Conservation (phyloP, 2,888 invertebrate species). For the Drosophila mimica region DNA sequence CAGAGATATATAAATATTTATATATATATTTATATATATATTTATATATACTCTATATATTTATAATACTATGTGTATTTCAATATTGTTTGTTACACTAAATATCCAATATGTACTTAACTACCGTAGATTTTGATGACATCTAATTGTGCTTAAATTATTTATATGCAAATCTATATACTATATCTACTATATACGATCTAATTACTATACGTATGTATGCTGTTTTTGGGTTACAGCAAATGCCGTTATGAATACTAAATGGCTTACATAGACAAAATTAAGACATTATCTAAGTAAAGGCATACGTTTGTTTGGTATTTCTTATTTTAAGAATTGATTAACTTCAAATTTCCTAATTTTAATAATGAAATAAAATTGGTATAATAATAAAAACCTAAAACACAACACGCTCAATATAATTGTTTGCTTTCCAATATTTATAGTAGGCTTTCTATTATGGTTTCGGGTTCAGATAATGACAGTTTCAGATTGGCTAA, state of each 20-base stretch:
- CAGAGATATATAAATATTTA: constrained; percentile 21
- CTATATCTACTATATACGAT: constrained; percentile 35
- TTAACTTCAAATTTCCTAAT: constrained; percentile 46
- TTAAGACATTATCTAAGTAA: constrained; percentile 72
- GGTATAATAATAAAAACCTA: constrained; percentile 47
- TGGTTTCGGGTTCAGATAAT: neutral
- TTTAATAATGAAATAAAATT: constrained; percentile 30
- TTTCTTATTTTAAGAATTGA: constrained; percentile 45
- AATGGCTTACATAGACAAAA: constrained; percentile 32
- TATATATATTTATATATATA: constrained; percentile 23
- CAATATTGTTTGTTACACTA: constrained; percentile 24
- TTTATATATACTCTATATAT: constrained; percentile 17
- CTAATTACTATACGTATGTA: constrained; percentile 26
- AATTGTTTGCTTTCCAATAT: constrained; percentile 25
- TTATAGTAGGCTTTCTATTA: constrained; percentile 18
- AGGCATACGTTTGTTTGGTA: constrained; percentile 41
- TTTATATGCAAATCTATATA: constrained; percentile 35
- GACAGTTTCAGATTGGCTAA: constrained; percentile 25
- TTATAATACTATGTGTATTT: constrained; percentile 6
- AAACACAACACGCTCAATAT: constrained; percentile 64
- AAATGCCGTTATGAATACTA: constrained; percentile 22
- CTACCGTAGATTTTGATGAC: constrained; percentile 71
- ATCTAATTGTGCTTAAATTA: constrained; percentile 75
- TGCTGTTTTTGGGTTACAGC: constrained; percentile 40
- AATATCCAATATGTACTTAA: constrained; percentile 42